Evolutionary conservation across 2,888 invertebrate species (phyloP).

Genomic region (Platerodrilus igneus): DNA sequence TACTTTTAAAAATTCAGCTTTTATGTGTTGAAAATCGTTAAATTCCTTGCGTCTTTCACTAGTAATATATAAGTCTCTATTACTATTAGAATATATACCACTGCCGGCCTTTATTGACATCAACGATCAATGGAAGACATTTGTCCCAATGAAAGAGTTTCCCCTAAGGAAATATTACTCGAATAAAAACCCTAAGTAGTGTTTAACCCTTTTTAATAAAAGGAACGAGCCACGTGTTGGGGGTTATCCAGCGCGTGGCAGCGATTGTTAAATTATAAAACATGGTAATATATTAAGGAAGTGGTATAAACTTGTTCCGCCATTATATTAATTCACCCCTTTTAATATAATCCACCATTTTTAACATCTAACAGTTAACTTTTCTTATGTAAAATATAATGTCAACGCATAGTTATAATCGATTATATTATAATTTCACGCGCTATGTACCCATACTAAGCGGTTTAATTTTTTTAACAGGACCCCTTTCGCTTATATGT

Average conservation of each 20-base stretch:
- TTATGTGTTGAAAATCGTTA: too few species aligned
- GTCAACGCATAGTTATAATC: slow-evolving; percentile 18
- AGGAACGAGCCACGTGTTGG: slow-evolving; percentile 40
- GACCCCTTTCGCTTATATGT: slow-evolving; percentile 27
- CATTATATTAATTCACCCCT: slow-evolving; percentile 9
- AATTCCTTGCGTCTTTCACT: too few species aligned
- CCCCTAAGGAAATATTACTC: slow-evolving; percentile 42
- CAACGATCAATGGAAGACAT: slow-evolving; percentile 30
- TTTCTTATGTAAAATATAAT: slow-evolving; percentile 19
- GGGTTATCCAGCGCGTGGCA: slow-evolving; percentile 41
- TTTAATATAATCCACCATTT: slow-evolving; percentile 9
- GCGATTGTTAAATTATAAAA: slow-evolving; percentile 43
- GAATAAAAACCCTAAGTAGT: slow-evolving; percentile 41
- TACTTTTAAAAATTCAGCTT: too few species aligned
- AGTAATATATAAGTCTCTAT: too few species aligned
- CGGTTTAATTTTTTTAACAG: slow-evolving; percentile 24
- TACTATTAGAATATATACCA: too few species aligned
- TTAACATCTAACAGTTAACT: slow-evolving; percentile 10
- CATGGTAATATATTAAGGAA: slow-evolving; percentile 29
- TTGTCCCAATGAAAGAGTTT: slow-evolving; percentile 35
- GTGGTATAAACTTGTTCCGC: slow-evolving; percentile 14
- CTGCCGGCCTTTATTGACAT: too few species aligned
- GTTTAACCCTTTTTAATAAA: slow-evolving; percentile 47
- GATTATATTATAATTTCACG: slow-evolving; percentile 26
- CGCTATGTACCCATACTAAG: slow-evolving; percentile 22